Percentiles rank a stretch among this genome's conserved stretches.
These are phyloP conservation scores for Rhagonycha fulva DNA, from an alignment of 2,888 invertebrate species.

Conservation along the genomic window DNA sequence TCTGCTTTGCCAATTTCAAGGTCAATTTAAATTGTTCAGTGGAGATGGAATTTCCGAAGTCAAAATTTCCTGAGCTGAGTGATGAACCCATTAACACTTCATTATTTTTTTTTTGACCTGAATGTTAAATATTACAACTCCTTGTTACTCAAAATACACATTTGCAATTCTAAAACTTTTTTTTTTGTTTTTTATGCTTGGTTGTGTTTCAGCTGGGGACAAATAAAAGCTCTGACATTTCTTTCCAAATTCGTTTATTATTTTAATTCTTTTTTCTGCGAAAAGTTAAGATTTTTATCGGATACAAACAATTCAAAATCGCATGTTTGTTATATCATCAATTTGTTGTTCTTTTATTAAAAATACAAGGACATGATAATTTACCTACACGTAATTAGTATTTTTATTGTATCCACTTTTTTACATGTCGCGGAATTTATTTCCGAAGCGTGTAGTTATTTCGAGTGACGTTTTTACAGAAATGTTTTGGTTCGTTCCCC, in stretches of 20 bases:
- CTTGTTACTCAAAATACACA: background rate
- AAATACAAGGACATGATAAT: background rate
- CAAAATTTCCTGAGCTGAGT: too few relatives aligned
- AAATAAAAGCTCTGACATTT: background rate
- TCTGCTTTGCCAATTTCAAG: background rate
- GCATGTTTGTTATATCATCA: background rate
- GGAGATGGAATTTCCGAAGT: background rate
- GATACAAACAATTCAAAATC: background rate
- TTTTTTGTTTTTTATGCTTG: background rate
- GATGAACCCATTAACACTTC: too few relatives aligned
- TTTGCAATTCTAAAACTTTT: background rate
- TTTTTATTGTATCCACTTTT: background rate
- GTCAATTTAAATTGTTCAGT: background rate
- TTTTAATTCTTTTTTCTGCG: background rate
- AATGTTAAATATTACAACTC: too few relatives aligned
- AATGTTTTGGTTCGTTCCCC: background rate
- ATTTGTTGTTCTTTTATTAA: background rate
- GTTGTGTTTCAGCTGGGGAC: background rate
- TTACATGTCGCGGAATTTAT: background rate
- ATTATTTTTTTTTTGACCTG: too few relatives aligned
- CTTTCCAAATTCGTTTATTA: background rate
- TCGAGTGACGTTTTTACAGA: background rate
- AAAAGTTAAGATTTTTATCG: background rate
- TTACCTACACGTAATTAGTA: background rate
- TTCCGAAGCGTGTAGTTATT: background rate